These are phyloP conservation scores for Drosophila orosa DNA, from an alignment of 1,140 invertebrate genomes.

Conservation along the genomic window DNA sequence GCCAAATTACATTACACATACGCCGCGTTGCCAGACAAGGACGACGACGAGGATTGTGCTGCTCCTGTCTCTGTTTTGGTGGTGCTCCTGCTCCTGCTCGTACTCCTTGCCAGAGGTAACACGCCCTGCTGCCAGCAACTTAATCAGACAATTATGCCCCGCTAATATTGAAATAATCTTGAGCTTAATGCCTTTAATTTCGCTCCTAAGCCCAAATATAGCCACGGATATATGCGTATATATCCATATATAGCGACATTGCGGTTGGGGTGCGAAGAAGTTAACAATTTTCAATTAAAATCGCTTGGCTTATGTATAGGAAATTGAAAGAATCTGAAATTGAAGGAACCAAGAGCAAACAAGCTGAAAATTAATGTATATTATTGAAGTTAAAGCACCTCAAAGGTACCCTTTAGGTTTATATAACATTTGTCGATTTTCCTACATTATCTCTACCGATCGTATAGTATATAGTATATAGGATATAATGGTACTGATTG, in stretches of 20 bases:
- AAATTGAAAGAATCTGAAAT: not conserved
- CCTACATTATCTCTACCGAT: too few species aligned
- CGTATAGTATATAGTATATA: too few species aligned
- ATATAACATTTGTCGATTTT: too few species aligned
- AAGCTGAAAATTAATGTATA: not conserved
- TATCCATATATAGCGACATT: accelerated
- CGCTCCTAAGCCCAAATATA: conserved; percentile 42
- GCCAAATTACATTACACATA: conserved; percentile 70
- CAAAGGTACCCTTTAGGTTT: too few species aligned
- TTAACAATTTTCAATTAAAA: conserved; percentile 42
- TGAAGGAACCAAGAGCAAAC: not conserved
- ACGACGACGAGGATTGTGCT: too few species aligned
- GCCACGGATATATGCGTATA: not conserved
- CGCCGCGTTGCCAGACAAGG: conserved; percentile 47
- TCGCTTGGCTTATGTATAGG: conserved; percentile 1
- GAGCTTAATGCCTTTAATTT: conserved; percentile 75
- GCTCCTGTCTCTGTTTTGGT: not conserved
- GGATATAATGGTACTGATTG: too few species aligned
- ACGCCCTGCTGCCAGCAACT: conserved; percentile 38
- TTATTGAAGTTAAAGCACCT: too few species aligned
- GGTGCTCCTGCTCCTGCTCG: not conserved
- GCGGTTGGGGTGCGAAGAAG: not conserved
- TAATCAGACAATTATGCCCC: conserved; percentile 77
- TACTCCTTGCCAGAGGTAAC: not conserved
- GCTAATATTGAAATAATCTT: conserved; percentile 75